Conservation (phyloP, 2,888 invertebrate genomes). For the Stenodera caucasica region DNA sequence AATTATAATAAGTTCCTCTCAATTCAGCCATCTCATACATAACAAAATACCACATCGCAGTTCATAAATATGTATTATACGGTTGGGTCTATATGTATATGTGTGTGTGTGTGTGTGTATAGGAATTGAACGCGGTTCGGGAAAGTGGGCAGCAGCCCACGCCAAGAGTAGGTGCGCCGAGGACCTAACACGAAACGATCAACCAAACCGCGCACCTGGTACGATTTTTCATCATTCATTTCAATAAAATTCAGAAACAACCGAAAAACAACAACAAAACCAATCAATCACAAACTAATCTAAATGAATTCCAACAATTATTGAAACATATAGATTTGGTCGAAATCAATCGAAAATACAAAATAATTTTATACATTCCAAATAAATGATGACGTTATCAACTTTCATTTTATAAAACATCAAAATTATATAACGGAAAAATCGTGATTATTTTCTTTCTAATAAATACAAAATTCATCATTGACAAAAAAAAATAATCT, state of each 20-base stretch:
- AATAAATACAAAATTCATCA: too few relatives aligned
- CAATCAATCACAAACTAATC: background rate
- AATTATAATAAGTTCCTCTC: conserved; percentile 15
- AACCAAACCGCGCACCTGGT: conserved; percentile 32
- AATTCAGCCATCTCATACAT: conserved; percentile 39
- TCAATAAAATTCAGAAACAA: background rate
- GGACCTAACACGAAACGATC: conserved; percentile 29
- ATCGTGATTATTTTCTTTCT: background rate
- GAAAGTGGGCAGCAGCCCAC: conserved; percentile 47
- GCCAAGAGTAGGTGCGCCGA: conserved; percentile 49
- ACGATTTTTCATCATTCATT: conserved; percentile 10
- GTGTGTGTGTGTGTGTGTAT: conserved; percentile 28
- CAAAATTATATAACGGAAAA: conserved; percentile 2
- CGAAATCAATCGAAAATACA: too few relatives aligned
- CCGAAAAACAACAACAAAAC: background rate
- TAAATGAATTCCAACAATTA: background rate
- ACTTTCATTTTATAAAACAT: conserved; percentile 3
- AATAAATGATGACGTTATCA: background rate
- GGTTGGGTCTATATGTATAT: background rate
- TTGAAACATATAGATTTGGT: too few relatives aligned
- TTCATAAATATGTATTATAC: conserved; percentile 50
- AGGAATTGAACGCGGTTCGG: conserved; percentile 45
- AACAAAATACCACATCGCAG: conserved; percentile 30
- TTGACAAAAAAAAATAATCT: too few relatives aligned
- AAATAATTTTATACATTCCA: conserved; percentile 1